Base-by-base conservation (phyloP, 1,140 invertebrate species). In the Latrodectus geometricus region DNA sequence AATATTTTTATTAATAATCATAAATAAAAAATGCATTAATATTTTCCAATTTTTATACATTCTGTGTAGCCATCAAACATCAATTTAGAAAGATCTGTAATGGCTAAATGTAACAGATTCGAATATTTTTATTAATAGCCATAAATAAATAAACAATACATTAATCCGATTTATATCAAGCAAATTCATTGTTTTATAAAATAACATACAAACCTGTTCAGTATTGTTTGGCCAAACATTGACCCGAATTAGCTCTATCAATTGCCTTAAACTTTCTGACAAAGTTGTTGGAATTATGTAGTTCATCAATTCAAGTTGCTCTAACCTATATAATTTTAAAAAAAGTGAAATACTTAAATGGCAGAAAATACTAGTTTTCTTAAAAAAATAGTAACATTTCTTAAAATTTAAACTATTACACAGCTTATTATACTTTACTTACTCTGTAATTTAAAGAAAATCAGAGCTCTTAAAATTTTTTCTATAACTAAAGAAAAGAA, bases 301-400 rank as follows among this genome's bases (percentile, higher is more conserved):
- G 54, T 84, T 76, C 82, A 84, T 76, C 61, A 84, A 56, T 61
- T 84, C 82, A 35, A 84, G 61, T 17, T 75, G 17, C 76, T 76
- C 73, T 35, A 84, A 76, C 9, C 82, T 84, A 54, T 68, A 50
- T 49, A 73, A 73, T 21, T 35, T 35, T 35, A 35, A 1, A 35
- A n/a, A 35, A 35, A 35, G 4, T 21, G 49, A 49, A 73, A 48
- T 49, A 49, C 8, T 48, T 73, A 73, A 73, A 14, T 61, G 17
- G 54, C 17, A 61, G 2, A 61, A 61, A 61, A 17, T 61, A 61
- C 2, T 1, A 8, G 0, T 4, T 61, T 61, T 8, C 5, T 35
- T 35, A 35, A 5, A 35, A 35, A 35, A 35, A 35, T 35, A 5
- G n/a, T n/a, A n/a, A n/a, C n/a, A 35, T 35, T 35, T 35, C 5